Conservation (phyloP, 2,888 invertebrate genomes). For the Chromoteleia sp. region DNA sequence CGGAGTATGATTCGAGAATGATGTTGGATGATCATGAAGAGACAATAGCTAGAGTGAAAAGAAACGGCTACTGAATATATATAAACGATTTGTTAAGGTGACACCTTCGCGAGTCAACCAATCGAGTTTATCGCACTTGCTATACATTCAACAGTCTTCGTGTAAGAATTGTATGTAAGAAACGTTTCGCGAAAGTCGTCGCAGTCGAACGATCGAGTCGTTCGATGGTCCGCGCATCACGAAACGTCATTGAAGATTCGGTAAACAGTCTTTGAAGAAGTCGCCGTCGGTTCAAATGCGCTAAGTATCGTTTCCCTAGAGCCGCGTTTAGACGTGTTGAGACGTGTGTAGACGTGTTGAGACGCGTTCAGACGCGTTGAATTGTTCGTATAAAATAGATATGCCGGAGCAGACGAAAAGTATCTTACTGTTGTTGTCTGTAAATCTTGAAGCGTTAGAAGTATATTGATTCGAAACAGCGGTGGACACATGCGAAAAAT, state of each 20-base stretch:
- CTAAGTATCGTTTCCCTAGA: constrained; percentile 35
- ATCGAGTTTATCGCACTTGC: too few relatives aligned
- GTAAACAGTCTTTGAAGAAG: constrained; percentile 50
- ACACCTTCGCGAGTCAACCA: too few relatives aligned
- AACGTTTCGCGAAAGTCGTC: constrained; percentile 3
- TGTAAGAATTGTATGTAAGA: constrained; percentile 34
- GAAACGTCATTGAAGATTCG: constrained; percentile 41
- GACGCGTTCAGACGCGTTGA: constrained; percentile 37
- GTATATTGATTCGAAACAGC: constrained; percentile 5
- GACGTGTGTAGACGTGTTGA: constrained; percentile 30
- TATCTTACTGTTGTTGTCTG: constrained; percentile 27
- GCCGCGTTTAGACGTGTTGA: constrained; percentile 33
- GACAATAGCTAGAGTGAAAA: too few relatives aligned
- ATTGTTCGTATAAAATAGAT: constrained; percentile 6
- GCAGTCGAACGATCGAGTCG: neutral
- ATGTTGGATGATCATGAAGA: too few relatives aligned
- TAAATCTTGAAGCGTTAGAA: too few relatives aligned
- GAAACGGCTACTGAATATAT: too few relatives aligned
- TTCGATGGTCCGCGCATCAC: neutral
- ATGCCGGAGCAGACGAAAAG: constrained; percentile 10
- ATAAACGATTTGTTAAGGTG: too few relatives aligned
- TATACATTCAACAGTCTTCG: neutral
- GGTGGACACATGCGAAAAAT: constrained; percentile 7
- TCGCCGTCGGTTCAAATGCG: constrained; percentile 52
- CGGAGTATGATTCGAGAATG: too few relatives aligned